These are phyloP conservation scores for Fregata magnificens DNA, from an alignment of 2,113 vertebrate species.

Conservation along the genomic window DNA sequence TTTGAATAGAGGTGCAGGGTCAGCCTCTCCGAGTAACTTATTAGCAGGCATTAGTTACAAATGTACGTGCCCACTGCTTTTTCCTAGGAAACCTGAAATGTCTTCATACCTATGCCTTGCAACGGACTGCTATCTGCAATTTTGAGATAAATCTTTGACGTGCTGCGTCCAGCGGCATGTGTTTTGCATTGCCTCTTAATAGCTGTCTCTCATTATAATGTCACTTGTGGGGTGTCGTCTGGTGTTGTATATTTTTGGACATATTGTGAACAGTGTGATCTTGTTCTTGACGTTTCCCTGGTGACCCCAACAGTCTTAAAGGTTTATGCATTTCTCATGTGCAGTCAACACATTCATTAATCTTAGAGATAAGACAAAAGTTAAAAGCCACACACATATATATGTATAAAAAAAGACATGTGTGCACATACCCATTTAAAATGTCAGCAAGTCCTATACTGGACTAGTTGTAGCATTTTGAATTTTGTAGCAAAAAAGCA, in stretches of 20 bases:
- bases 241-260: background rate
- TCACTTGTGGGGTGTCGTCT: background rate
- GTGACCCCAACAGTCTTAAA: background rate
- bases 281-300: background rate
- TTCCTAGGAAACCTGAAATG: background rate
- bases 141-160: background rate
- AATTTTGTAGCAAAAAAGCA: background rate
- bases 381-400: background rate
- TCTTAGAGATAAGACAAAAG: background rate
- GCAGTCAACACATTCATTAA: background rate
- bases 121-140: background rate
- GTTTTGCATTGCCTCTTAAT: background rate
- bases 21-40: background rate
- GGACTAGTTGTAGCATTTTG: background rate
- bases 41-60: background rate
- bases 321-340: background rate
- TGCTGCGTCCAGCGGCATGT: background rate
- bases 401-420: background rate
- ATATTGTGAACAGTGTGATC: background rate
- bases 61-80: background rate
- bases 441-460: background rate
- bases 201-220: background rate
- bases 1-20: background rate
- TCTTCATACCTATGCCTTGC: background rate
- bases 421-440: accelerated